Evolutionary conservation across 2,113 vertebrate genomes (phyloP).

Genomic region (Cottus gobio): DNA sequence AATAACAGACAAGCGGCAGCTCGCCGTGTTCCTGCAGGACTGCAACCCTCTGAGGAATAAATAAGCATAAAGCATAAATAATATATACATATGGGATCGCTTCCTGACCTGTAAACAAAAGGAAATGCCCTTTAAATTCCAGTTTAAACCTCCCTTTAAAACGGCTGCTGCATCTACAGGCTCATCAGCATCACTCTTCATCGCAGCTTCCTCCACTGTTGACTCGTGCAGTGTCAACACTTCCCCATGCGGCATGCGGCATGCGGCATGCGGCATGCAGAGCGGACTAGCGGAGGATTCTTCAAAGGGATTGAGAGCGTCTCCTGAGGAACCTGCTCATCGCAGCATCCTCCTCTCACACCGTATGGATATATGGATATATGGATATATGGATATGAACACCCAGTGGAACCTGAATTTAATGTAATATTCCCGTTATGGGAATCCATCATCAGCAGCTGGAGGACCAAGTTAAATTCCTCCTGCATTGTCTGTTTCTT

Average conservation of each 20-base stretch:
- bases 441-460: conserved; percentile 34
- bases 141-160: conserved; percentile 11
- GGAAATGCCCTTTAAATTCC: background rate
- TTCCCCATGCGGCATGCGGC: conserved; percentile 6
- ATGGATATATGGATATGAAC: conserved; percentile 35
- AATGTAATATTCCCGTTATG: conserved; percentile 40
- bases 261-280: no score
- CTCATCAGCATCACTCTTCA: background rate
- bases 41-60: no score
- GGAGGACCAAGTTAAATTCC: conserved; percentile 43
- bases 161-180: background rate
- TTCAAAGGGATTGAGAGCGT: conserved; percentile 37
- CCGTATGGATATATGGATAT: no score
- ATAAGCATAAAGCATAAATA: background rate
- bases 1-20: background rate
- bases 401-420: conserved; percentile 35
- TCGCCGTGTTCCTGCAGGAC: background rate
- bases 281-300: conserved; percentile 22
- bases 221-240: conserved; percentile 4
- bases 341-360: no score
- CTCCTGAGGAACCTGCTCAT: conserved; percentile 47
- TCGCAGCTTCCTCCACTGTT: background rate
- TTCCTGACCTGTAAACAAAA: background rate
- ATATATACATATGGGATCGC: no score
- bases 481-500: conserved; percentile 19